These are phyloP conservation scores for Aegithalos caudatus DNA, from an alignment of 2,113 vertebrate genomes.

Conservation along the genomic window DNA sequence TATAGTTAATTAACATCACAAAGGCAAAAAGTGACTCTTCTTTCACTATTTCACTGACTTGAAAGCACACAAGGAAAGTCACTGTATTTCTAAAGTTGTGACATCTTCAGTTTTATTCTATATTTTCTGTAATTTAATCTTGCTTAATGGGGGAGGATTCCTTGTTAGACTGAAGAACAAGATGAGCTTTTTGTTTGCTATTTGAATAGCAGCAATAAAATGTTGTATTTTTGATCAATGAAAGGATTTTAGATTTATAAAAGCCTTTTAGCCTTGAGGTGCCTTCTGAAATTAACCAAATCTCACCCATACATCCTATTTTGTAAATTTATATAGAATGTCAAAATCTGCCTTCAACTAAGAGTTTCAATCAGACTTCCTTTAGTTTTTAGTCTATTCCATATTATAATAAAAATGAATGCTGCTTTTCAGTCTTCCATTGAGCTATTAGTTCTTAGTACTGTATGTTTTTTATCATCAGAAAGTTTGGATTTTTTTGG, in stretches of 20 bases:
- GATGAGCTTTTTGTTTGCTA: constrained; percentile 81
- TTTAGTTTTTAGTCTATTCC: constrained; percentile 74
- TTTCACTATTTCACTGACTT: constrained; percentile 76
- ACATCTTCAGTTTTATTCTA: constrained; percentile 72
- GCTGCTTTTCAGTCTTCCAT: constrained; percentile 77
- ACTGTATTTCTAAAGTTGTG: constrained; percentile 66
- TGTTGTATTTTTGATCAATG: constrained; percentile 79
- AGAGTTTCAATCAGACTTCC: constrained; percentile 72
- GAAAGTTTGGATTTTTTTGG: background rate
- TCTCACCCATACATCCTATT: constrained; percentile 75
- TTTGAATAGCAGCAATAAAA: constrained; percentile 90
- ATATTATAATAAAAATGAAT: constrained; percentile 73
- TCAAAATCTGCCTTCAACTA: constrained; percentile 76
- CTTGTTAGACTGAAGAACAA: constrained; percentile 72
- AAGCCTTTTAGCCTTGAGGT: constrained; percentile 95
- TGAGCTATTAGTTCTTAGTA: constrained; percentile 74
- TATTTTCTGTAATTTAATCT: constrained; percentile 73
- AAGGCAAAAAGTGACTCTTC: constrained; percentile 75
- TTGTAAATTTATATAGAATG: constrained; percentile 82
- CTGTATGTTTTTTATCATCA: constrained; percentile 68
- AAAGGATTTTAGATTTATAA: constrained; percentile 86
- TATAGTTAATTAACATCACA: constrained; percentile 58
- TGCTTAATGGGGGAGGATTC: constrained; percentile 71
- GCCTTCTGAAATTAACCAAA: constrained; percentile 94
- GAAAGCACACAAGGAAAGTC: constrained; percentile 80